Conservation (phyloP, 2,113 vertebrate genomes). For the Stomatorhinus ivindoensis region DNA sequence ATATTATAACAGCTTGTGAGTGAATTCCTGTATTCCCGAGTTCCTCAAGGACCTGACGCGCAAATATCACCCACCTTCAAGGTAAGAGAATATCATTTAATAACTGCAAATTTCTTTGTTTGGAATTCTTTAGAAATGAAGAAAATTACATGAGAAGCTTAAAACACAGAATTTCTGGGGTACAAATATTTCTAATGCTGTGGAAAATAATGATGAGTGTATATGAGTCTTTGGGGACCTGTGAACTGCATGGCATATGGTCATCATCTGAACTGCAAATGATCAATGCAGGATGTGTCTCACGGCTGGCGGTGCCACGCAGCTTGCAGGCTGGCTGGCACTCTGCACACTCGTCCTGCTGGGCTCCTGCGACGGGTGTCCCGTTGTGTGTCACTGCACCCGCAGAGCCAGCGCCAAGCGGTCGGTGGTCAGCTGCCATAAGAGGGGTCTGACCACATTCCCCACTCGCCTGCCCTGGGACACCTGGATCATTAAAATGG, state of each 20-base stretch:
- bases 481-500: slow-evolving; percentile 60
- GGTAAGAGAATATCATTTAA: slow-evolving; percentile 4
- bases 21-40: neutral
- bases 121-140: neutral
- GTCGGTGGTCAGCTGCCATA: slow-evolving; percentile 59
- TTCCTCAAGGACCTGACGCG: neutral
- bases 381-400: slow-evolving; percentile 50
- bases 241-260: neutral
- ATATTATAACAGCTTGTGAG: neutral
- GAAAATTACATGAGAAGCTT: neutral
- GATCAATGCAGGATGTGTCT: neutral
- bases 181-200: neutral
- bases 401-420: slow-evolving; percentile 39
- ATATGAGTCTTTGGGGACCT: neutral
- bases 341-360: slow-evolving; percentile 33
- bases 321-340: slow-evolving; percentile 26
- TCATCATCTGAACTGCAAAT: neutral
- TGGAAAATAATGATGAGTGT: neutral
- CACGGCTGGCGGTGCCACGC: slow-evolving; percentile 33
- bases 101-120: neutral
- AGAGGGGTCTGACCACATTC: slow-evolving; percentile 45
- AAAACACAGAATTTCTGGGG: neutral
- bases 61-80: neutral
- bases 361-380: slow-evolving; percentile 42
- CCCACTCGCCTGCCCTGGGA: slow-evolving; percentile 54